Evolutionary conservation across 2,113 vertebrate genomes (phyloP).

Genomic region (Poeciliopsis retropinna): DNA sequence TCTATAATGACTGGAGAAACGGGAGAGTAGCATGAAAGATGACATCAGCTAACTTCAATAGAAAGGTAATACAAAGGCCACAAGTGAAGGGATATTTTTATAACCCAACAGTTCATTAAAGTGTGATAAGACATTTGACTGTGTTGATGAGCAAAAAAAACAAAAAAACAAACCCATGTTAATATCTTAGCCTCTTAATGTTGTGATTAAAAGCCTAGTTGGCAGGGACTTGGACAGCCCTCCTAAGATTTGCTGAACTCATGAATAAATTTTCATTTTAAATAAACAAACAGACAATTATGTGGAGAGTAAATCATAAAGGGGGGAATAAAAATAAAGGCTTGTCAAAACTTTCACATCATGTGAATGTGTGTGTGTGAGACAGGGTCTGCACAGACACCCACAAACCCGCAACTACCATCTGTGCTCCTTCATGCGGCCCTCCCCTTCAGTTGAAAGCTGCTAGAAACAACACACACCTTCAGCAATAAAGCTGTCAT

Average conservation of each 20-base stretch:
- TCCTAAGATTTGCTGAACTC: slow-evolving; percentile 59
- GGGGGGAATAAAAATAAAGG: slow-evolving; percentile 15
- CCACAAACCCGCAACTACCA: not conserved
- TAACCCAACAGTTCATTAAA: not conserved
- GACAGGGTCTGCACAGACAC: no score
- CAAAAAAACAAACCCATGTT: slow-evolving; percentile 42
- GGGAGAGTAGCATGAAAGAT: not conserved
- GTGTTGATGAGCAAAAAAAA: slow-evolving; percentile 16
- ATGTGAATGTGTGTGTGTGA: slow-evolving; percentile 16
- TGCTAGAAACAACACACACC: slow-evolving; percentile 16
- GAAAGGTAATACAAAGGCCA: no score
- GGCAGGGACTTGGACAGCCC: slow-evolving; percentile 59
- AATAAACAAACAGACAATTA: slow-evolving; percentile 68
- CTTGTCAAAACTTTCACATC: not conserved
- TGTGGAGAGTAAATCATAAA: slow-evolving; percentile 45
- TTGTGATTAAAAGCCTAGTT: slow-evolving; percentile 64
- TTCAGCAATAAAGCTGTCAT: slow-evolving; percentile 15
- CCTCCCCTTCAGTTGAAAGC: slow-evolving; percentile 19
- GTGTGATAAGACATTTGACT: slow-evolving; percentile 4
- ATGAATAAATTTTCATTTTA: slow-evolving; percentile 70
- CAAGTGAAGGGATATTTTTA: no score
- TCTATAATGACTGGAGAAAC: not conserved
- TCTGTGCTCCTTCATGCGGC: slow-evolving; percentile 4
- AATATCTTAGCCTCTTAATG: slow-evolving; percentile 40
- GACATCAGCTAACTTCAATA: not conserved